Percentiles rank a stretch among this genome's conserved stretches.
Evolutionary conservation across 2,888 invertebrate species (phyloP).

Genomic region (Drosophila yooni): DNA sequence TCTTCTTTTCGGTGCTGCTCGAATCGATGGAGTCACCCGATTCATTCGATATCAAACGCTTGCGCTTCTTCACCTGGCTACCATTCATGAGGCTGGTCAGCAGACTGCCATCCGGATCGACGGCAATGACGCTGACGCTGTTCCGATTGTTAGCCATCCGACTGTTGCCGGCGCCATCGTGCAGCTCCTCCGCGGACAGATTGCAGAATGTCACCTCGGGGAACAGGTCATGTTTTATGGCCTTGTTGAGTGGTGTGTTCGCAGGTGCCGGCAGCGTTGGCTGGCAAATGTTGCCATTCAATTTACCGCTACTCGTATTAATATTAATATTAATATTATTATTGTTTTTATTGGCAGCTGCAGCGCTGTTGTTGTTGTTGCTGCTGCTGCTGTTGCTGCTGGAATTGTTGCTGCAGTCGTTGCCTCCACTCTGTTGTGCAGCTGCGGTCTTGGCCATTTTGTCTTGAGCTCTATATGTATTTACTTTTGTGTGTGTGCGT

Average conservation of each 20-base stretch:
- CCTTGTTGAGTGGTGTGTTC: constrained; percentile 76
- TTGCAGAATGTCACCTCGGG: constrained; percentile 85
- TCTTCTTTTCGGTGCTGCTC: constrained; percentile 82
- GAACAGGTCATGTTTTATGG: constrained; percentile 82
- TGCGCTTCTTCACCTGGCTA: constrained; percentile 74
- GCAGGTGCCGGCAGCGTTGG: constrained; percentile 58
- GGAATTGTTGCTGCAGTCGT: constrained; percentile 19
- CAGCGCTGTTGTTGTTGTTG: constrained; percentile 18
- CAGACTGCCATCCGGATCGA: constrained; percentile 61
- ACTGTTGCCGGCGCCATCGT: constrained; percentile 55
- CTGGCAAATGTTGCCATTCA: constrained; percentile 69
- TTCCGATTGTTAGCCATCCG: constrained; percentile 55
- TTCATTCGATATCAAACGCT: constrained; percentile 83
- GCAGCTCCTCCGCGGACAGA: constrained; percentile 77
- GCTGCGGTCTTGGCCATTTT: constrained; percentile 65
- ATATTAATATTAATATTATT: constrained; percentile 23
- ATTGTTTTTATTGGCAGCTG: constrained; percentile 37
- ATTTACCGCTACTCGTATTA: constrained; percentile 35
- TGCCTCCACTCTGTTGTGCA: background rate
- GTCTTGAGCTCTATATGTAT: constrained; percentile 27
- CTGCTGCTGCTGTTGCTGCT: constrained; percentile 22
- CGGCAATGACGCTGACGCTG: constrained; percentile 75
- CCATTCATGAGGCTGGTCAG: constrained; percentile 53
- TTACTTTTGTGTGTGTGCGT: constrained; percentile 5
- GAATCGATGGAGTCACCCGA: constrained; percentile 84